These are phyloP conservation scores for Poecilobothrus nobilitatus DNA, from an alignment of 2,888 invertebrate genomes.

Conservation along the genomic window DNA sequence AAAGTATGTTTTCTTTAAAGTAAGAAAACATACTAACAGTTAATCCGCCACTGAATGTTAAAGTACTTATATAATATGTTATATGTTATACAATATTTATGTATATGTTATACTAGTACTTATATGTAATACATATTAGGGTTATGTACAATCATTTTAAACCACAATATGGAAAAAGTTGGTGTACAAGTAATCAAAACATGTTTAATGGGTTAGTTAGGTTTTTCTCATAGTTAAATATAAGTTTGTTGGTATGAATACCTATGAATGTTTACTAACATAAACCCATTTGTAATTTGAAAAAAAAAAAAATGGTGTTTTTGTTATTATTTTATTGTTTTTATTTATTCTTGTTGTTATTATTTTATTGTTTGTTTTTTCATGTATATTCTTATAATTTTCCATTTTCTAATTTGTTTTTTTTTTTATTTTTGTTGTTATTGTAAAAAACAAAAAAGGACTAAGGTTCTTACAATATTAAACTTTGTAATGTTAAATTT, in stretches of 20 bases:
- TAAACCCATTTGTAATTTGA: background rate
- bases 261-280: background rate
- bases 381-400: background rate
- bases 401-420: background rate
- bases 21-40: too few species aligned
- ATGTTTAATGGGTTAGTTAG: constrained; percentile 1
- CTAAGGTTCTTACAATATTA: too few species aligned
- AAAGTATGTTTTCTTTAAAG: too few species aligned
- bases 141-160: background rate
- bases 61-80: too few species aligned
- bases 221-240: background rate
- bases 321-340: background rate
- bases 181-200: background rate
- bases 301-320: background rate
- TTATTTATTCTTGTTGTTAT: background rate
- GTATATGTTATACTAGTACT: too few species aligned
- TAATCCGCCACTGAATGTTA: too few species aligned
- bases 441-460: too few species aligned
- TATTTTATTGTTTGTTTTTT: background rate
- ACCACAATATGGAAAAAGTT: background rate
- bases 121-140: background rate
- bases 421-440: background rate
- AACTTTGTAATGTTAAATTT: too few species aligned
- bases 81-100: too few species aligned
- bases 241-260: too few species aligned